Evolutionary conservation across 2,113 vertebrate genomes (phyloP).

Genomic region (Psittacara wagleri): DNA sequence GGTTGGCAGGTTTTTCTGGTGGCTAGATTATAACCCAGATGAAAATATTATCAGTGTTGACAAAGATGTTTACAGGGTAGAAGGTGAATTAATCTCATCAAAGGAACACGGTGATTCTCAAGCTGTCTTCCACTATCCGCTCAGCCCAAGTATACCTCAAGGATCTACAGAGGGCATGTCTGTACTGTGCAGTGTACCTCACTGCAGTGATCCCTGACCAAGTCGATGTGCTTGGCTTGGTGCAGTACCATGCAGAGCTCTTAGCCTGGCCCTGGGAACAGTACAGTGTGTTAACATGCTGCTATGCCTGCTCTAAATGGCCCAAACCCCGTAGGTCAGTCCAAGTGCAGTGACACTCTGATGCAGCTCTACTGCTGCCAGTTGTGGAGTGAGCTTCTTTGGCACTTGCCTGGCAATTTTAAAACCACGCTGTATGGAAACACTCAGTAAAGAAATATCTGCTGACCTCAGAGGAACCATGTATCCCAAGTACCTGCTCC

Average conservation of each 20-base stretch:
- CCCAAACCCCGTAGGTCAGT: not conserved
- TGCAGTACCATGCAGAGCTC: not conserved
- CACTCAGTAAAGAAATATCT: not conserved
- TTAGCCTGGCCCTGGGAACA: not conserved
- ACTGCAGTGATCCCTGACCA: not conserved
- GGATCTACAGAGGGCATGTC: not conserved
- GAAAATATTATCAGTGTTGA: not conserved
- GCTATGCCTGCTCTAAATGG: fast-evolving
- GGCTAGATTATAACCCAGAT: not conserved
- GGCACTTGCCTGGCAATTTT: not conserved
- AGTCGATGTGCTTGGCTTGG: not conserved
- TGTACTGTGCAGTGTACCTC: not conserved
- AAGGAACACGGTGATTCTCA: not conserved
- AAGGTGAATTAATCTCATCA: not conserved
- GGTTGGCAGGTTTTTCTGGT: not conserved
- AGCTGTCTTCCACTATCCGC: not conserved
- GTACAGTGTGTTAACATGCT: not conserved
- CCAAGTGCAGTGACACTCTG: not conserved
- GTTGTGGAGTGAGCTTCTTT: not conserved
- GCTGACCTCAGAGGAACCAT: not conserved
- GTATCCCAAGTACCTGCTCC: not conserved
- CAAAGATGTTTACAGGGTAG: not conserved
- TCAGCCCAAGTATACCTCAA: not conserved
- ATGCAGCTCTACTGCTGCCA: not conserved
- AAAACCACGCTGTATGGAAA: not conserved